A percentile compares a stretch with the other conserved stretches of the same genome.
phyloP scores from a whole-genome alignment of 2,888 invertebrate species.

The Nematopogon swammerdamellus region DNA sequence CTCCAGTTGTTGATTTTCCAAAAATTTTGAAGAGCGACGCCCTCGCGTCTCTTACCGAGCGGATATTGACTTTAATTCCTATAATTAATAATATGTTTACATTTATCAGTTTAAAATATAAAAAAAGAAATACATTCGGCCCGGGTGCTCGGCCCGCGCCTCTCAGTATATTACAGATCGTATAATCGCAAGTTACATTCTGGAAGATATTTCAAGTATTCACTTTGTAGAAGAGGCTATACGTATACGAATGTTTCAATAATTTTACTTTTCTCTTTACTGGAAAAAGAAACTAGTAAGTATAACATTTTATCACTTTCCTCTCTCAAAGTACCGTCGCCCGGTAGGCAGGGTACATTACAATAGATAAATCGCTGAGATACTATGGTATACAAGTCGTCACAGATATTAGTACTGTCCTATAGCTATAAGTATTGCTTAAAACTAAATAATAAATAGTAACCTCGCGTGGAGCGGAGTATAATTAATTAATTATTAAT shows the following conservation, averaged over 20 bases:
- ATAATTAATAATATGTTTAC: constrained; percentile 39
- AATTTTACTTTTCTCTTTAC: constrained; percentile 24
- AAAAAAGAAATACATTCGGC: constrained; percentile 25
- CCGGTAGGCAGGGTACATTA: constrained; percentile 26
- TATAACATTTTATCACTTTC: constrained; percentile 36
- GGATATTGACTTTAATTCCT: constrained; percentile 37
- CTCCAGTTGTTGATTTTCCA: constrained; percentile 27
- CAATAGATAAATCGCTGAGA: constrained; percentile 38
- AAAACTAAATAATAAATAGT: constrained; percentile 56
- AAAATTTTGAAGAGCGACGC: constrained; percentile 22
- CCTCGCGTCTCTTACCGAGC: neutral
- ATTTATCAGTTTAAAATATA: constrained; percentile 50
- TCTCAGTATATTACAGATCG: constrained; percentile 50
- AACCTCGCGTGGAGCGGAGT: constrained; percentile 33
- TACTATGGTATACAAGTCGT: constrained; percentile 47
- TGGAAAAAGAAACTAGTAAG: constrained; percentile 35
- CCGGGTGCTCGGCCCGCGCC: constrained; percentile 33
- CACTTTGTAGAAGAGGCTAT: constrained; percentile 41
- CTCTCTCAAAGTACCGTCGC: constrained; percentile 31
- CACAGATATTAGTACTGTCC: constrained; percentile 39
- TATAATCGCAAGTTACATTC: constrained; percentile 47
- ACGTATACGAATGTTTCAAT: constrained; percentile 72
- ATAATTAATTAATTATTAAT: constrained; percentile 40
- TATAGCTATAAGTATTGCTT: constrained; percentile 33
- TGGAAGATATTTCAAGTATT: constrained; percentile 43